Conservation (phyloP, 2,888 invertebrate genomes). For the Caenorhabditis sp. region DNA sequence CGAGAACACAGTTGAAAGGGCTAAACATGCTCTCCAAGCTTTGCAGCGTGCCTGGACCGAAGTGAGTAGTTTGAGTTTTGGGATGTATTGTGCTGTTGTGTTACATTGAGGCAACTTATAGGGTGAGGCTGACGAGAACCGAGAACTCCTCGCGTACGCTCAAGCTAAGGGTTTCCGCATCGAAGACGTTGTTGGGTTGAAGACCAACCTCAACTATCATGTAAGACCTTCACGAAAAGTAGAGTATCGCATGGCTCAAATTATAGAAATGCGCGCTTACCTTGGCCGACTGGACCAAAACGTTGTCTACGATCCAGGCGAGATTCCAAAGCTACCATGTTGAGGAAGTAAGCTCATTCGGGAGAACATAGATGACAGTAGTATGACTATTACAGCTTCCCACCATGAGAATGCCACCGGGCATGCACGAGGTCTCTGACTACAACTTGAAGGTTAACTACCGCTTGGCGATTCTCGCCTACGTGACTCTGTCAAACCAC, state of each 20-base stretch:
- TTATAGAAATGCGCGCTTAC: conserved; percentile 18
- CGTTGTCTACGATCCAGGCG: not conserved
- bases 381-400: conserved; percentile 9
- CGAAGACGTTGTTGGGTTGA: not conserved
- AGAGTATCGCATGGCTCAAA: too few species aligned
- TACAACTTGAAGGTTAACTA: conserved; percentile 16
- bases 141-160: not conserved
- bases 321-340: conserved; percentile 1
- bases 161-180: not conserved
- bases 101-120: not conserved
- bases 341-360: not conserved
- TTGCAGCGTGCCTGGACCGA: conserved; percentile 13
- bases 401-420: conserved; percentile 47
- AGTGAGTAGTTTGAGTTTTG: conserved; percentile 6
- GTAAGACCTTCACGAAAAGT: not conserved
- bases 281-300: conserved; percentile 5
- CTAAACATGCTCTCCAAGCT: not conserved
- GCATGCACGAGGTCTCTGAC: conserved; percentile 45
- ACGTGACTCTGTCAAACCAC: conserved; percentile 8
- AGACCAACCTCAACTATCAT: conserved; percentile 38
- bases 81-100: not conserved
- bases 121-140: conserved; percentile 5
- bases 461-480: not conserved
- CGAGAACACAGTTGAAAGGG: not conserved
- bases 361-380: too few species aligned